A percentile compares a stretch with the other conserved stretches of the same genome.
Evolutionary conservation across 1,140 invertebrate species (phyloP).

Genomic region (Xylocopa sonorina): DNA sequence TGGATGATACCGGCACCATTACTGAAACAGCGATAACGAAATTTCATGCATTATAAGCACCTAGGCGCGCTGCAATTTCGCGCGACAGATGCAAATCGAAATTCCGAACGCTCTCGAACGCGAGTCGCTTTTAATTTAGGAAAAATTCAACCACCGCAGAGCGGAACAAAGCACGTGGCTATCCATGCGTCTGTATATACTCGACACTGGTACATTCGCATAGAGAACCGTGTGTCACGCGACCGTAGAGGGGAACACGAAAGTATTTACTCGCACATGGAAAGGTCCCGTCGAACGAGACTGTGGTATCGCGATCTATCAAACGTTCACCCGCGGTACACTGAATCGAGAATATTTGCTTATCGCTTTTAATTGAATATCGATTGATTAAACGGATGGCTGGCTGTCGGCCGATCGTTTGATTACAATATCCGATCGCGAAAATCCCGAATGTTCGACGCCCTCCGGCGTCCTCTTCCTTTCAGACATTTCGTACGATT

Average conservation of each 20-base stretch:
- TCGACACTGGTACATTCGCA: background rate
- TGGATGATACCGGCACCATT: conserved; percentile 85
- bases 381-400: conserved; percentile 17
- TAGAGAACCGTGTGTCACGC: background rate
- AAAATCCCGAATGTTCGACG: too few relatives aligned
- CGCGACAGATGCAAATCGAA: background rate
- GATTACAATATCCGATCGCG: too few relatives aligned
- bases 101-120: background rate
- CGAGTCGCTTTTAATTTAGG: background rate
- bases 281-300: background rate
- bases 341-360: conserved; percentile 33
- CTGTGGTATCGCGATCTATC: conserved; percentile 23
- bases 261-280: too few relatives aligned
- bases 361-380: conserved; percentile 45
- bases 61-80: background rate
- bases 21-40: conserved; percentile 75
- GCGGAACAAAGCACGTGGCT: background rate
- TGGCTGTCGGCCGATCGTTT: background rate
- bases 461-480: too few relatives aligned
- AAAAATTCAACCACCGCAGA: background rate
- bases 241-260: background rate
- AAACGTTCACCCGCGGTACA: background rate
- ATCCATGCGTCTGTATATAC: too few relatives aligned
- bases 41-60: background rate
- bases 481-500: too few relatives aligned